Conservation (phyloP, 2,888 invertebrate species). For the Pristionchus japonicus region DNA sequence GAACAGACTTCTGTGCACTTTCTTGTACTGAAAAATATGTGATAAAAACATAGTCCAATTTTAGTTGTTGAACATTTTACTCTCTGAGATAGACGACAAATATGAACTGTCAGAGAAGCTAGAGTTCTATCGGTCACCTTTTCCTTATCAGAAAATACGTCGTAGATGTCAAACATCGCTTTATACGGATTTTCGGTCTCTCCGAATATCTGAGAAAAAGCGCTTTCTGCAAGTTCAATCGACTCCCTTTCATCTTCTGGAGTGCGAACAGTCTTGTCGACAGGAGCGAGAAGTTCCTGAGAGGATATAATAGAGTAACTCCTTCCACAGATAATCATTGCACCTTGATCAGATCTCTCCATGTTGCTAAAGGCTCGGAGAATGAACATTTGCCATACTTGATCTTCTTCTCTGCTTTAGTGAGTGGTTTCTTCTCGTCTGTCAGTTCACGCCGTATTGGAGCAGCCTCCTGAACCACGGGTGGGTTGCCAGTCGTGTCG, state of each 20-base stretch:
- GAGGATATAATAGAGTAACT: not conserved
- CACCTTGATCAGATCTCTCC: conserved; percentile 40
- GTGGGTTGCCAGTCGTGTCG: not conserved
- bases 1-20: not conserved
- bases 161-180: not conserved
- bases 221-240: not conserved
- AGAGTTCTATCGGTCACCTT: too few relatives aligned
- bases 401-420: conserved; percentile 30
- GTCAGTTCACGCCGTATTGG: not conserved
- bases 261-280: not conserved
- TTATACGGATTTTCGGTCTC: conserved; percentile 15
- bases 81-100: too few relatives aligned
- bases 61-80: too few relatives aligned
- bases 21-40: conserved; percentile 12
- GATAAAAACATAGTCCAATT: not conserved
- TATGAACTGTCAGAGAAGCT: too few relatives aligned
- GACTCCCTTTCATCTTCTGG: not conserved
- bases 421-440: conserved; percentile 13
- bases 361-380: not conserved
- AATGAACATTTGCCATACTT: not conserved
- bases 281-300: conserved; percentile 7
- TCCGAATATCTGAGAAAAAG: conserved; percentile 11
- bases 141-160: not conserved
- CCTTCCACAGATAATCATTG: not conserved
- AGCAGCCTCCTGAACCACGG: not conserved